A percentile compares a stretch with the other conserved stretches of the same genome.
phyloP scores from a whole-genome alignment of 2,113 vertebrate species.

The Ammodytes marinus region DNA sequence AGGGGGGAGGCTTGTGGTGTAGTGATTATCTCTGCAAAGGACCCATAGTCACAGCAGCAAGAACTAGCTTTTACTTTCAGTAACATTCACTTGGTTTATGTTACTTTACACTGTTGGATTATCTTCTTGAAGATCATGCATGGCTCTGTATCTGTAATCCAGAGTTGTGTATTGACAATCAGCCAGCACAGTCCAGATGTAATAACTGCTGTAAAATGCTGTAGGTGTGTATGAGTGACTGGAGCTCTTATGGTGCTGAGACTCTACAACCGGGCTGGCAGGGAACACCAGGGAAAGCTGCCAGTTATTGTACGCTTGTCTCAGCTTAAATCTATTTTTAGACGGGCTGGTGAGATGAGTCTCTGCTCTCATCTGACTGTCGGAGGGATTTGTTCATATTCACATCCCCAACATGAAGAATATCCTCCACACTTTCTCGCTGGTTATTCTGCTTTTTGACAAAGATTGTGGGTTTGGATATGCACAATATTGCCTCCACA shows the following conservation, averaged over 20 bases:
- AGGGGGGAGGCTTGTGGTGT: too few relatives aligned
- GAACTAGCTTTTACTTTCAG: neutral
- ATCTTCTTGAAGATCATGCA: neutral
- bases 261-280: conserved; percentile 46
- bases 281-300: conserved; percentile 48
- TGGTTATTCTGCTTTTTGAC: neutral
- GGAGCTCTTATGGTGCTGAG: conserved; percentile 1
- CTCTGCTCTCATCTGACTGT: conserved; percentile 58
- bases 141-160: neutral
- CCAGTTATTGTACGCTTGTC: conserved; percentile 28
- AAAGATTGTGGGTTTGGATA: conserved; percentile 17
- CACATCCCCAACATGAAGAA: conserved; percentile 31
- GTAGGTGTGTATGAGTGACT: conserved; percentile 15
- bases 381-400: conserved; percentile 49
- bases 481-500: conserved; percentile 17
- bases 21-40: neutral
- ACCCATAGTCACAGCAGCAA: neutral
- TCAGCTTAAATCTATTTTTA: conserved; percentile 60
- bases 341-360: conserved; percentile 32
- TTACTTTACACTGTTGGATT: neutral
- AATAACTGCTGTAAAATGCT: conserved; percentile 15
- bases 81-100: neutral
- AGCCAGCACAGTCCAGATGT: neutral
- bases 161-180: conserved; percentile 1
- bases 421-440: conserved; percentile 6